These are phyloP conservation scores for Apeira syringaria DNA, from an alignment of 2,888 invertebrate species.

Conservation along the genomic window DNA sequence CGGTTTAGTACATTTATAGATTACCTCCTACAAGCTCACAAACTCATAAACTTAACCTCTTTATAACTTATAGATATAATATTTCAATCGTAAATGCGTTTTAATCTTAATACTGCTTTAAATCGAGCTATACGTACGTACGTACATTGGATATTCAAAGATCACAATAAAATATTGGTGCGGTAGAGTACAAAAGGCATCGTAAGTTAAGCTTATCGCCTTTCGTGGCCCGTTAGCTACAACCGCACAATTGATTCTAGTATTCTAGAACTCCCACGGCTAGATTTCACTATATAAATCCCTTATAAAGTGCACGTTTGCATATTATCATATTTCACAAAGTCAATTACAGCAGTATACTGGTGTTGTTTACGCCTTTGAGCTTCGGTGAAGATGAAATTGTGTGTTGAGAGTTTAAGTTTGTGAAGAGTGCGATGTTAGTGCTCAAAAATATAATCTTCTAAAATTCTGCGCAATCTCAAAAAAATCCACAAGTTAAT, in stretches of 20 bases:
- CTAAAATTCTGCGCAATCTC: too few relatives aligned
- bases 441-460: too few relatives aligned
- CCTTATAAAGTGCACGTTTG: conserved; percentile 37
- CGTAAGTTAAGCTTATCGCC: conserved; percentile 76
- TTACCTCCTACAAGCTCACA: too few relatives aligned
- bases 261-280: conserved; percentile 49
- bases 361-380: conserved; percentile 35
- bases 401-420: conserved; percentile 16
- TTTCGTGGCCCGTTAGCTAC: conserved; percentile 68
- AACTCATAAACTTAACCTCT: too few relatives aligned
- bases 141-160: conserved; percentile 39
- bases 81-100: too few relatives aligned
- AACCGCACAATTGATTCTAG: conserved; percentile 72
- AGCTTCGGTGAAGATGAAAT: conserved; percentile 48
- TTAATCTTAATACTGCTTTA: not conserved
- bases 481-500: too few relatives aligned
- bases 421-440: not conserved
- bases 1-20: too few relatives aligned
- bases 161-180: conserved; percentile 60
- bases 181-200: conserved; percentile 63
- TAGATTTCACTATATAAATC: conserved; percentile 56
- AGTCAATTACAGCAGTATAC: conserved; percentile 56
- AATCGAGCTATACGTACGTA: conserved; percentile 18
- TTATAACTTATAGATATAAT: too few relatives aligned
- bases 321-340: conserved; percentile 68